phyloP scores from a whole-genome alignment of 2,797 vertebrate genomes.

The Scomberomorus guttatus region DNA sequence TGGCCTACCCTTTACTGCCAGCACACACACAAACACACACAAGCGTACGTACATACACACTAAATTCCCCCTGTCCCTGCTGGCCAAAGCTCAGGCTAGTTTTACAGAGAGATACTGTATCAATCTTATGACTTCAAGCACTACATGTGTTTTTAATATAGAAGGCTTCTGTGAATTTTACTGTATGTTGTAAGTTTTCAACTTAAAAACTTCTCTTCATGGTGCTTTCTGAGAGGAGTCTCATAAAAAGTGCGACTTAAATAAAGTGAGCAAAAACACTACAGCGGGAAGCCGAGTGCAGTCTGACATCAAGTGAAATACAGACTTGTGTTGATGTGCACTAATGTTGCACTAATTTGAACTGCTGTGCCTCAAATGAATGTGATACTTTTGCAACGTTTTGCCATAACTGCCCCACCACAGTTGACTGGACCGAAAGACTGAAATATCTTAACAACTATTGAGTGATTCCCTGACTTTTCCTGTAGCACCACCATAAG shows the following conservation, averaged over 20 bases:
- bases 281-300: neutral
- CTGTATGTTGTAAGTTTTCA: too few species aligned
- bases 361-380: too few species aligned
- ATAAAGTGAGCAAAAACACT: neutral
- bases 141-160: neutral
- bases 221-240: neutral
- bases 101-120: slow-evolving; percentile 1
- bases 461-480: neutral
- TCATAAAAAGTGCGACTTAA: neutral
- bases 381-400: too few species aligned
- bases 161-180: neutral
- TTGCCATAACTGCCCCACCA: neutral
- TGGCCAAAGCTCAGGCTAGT: neutral
- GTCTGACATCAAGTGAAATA: neutral
- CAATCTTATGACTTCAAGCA: neutral
- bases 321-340: too few species aligned
- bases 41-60: slow-evolving; percentile 2
- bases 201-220: too few species aligned
- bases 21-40: slow-evolving; percentile 16
- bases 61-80: neutral
- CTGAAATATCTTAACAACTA: neutral
- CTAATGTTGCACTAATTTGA: too few species aligned
- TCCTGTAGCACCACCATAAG: neutral
- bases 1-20: slow-evolving; percentile 50
- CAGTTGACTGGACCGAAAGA: neutral